Percentiles rank a stretch among this genome's conserved stretches.
Conservation (phyloP, 2,113 vertebrate genomes). For the Bos taurus region DNA sequence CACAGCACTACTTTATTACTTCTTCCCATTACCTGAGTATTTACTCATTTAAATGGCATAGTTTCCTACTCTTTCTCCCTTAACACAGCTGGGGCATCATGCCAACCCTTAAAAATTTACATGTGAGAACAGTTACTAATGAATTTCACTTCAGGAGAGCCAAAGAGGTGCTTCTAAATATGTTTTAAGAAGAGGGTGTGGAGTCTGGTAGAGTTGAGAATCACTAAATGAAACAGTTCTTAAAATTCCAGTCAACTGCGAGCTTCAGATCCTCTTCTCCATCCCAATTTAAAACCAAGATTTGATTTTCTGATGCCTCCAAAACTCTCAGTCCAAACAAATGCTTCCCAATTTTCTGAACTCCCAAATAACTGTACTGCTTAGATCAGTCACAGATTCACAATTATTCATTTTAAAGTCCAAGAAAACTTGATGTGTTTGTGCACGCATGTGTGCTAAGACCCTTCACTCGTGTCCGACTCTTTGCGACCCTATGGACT, state of each 20-base stretch:
- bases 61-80: not conserved
- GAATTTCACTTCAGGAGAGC: conserved; percentile 10
- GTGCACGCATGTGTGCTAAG: not conserved
- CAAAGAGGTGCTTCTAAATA: not conserved
- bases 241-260: not conserved
- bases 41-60: not conserved
- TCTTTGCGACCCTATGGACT: not conserved
- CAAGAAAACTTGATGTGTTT: not conserved
- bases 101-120: conserved; percentile 12
- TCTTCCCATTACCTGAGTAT: not conserved
- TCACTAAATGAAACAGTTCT: not conserved
- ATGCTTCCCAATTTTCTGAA: not conserved
- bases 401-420: conserved; percentile 5
- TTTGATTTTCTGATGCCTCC: not conserved
- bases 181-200: not conserved
- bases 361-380: not conserved
- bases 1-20: not conserved
- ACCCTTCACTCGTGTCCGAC: not conserved
- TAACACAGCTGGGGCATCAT: not conserved
- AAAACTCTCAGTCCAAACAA: conserved; percentile 31
- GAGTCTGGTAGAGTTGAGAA: not conserved
- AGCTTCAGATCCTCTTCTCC: not conserved
- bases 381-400: not conserved
- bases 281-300: conserved; percentile 7
- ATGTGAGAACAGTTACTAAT: not conserved